Percentiles rank a stretch among this genome's conserved stretches.
Conservation (phyloP, 2,113 vertebrate genomes). For the Varanus salvator region DNA sequence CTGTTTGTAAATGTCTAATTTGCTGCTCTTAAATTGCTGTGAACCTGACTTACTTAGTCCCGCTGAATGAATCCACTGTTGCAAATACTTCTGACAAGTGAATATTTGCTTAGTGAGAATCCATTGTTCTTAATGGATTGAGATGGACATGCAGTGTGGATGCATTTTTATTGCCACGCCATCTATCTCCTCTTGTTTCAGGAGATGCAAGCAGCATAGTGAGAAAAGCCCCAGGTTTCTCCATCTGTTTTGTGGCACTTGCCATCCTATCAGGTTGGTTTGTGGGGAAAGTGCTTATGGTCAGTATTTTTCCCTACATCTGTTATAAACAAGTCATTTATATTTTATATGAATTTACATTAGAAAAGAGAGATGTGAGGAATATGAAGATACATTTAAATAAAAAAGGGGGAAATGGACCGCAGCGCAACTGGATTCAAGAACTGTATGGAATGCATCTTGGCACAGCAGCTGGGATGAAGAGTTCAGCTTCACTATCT, state of each 20-base stretch:
- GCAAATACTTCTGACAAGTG: constrained; percentile 77
- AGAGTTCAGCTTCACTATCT: background rate
- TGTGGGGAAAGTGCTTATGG: constrained; percentile 48
- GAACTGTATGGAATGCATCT: background rate
- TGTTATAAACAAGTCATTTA: constrained; percentile 32
- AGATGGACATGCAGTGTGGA: constrained; percentile 66
- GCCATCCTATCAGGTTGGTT: constrained; percentile 1
- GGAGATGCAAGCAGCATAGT: constrained; percentile 66
- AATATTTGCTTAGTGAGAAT: constrained; percentile 75
- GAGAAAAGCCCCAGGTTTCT: constrained; percentile 68
- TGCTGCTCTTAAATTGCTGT: constrained; percentile 69
- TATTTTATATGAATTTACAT: constrained; percentile 50
- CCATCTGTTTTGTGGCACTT: constrained; percentile 59
- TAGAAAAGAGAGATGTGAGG: background rate
- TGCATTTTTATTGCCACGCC: constrained; percentile 66
- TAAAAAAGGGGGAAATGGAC: background rate
- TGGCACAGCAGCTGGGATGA: rapidly evolving
- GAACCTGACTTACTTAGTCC: constrained; percentile 60
- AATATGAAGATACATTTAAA: constrained; percentile 1
- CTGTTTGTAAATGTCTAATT: constrained; percentile 75
- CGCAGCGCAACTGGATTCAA: rapidly evolving
- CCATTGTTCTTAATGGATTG: constrained; percentile 76
- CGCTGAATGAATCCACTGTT: constrained; percentile 64
- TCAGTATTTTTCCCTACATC: constrained; percentile 29
- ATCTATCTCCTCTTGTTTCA: constrained; percentile 71